Evolutionary conservation across 2,888 invertebrate species (phyloP).

Genomic region (Rhingia rostrata): DNA sequence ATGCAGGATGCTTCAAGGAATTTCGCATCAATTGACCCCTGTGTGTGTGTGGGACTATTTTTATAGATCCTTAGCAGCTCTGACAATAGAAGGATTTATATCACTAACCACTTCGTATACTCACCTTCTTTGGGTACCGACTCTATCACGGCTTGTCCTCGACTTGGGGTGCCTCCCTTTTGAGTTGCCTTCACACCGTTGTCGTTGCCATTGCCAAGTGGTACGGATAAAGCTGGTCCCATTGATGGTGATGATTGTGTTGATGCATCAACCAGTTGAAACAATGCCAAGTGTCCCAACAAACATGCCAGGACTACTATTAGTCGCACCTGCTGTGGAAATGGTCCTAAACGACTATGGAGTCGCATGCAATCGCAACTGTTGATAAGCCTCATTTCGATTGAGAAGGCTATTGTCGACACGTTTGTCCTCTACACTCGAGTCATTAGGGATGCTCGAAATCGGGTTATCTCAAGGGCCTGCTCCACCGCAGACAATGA

Average conservation of each 20-base stretch:
- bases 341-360: neutral
- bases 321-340: slow-evolving; percentile 42
- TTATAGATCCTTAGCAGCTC: slow-evolving; percentile 37
- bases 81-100: slow-evolving; percentile 21
- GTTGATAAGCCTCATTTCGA: slow-evolving; percentile 52
- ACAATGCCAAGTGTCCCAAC: slow-evolving; percentile 58
- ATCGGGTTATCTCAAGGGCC: slow-evolving; percentile 48
- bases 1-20: slow-evolving; percentile 34
- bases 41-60: slow-evolving; percentile 45
- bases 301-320: slow-evolving; percentile 38
- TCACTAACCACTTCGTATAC: slow-evolving; percentile 32
- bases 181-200: slow-evolving; percentile 8
- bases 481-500: slow-evolving; percentile 29
- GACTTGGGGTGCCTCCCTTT: slow-evolving; percentile 21
- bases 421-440: slow-evolving; percentile 20
- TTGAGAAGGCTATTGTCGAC: neutral
- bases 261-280: slow-evolving; percentile 65
- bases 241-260: slow-evolving; percentile 36
- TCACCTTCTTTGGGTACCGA: slow-evolving; percentile 63
- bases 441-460: slow-evolving; percentile 57
- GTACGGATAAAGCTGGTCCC: slow-evolving; percentile 24
- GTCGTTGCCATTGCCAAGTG: slow-evolving; percentile 44
- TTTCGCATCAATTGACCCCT: slow-evolving; percentile 58
- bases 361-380: slow-evolving; percentile 29
- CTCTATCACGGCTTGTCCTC: slow-evolving; percentile 63